Evolutionary conservation across 2,113 vertebrate species (phyloP).

Genomic region (Andinoacara biseriatus): DNA sequence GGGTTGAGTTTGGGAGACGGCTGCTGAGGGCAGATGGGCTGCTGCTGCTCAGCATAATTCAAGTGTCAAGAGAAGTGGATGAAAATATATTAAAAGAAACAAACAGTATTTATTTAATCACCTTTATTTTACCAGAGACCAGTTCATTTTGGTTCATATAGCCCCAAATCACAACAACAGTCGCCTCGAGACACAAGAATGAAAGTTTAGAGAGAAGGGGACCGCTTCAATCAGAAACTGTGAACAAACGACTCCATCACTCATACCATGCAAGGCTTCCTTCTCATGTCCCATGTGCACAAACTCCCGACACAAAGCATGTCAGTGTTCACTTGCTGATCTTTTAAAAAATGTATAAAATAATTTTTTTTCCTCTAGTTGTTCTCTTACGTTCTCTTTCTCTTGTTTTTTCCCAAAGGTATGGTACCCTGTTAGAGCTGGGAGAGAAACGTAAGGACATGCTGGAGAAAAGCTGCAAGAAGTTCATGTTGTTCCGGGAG

Average conservation of each 20-base stretch:
- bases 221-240: background rate
- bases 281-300: background rate
- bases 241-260: background rate
- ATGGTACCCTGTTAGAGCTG: slow-evolving; percentile 90
- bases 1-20: background rate
- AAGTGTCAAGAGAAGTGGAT: background rate
- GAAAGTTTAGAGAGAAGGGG: background rate
- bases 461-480: slow-evolving; percentile 99
- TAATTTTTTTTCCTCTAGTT: background rate
- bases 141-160: too few species aligned
- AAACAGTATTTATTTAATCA: background rate
- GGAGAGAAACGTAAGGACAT: slow-evolving; percentile 96
- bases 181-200: background rate
- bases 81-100: background rate
- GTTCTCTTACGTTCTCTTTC: background rate
- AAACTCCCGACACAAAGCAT: slow-evolving; percentile 1
- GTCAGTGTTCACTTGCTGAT: background rate
- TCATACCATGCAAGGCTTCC: background rate
- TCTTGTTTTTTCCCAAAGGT: slow-evolving; percentile 74
- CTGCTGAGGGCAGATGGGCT: background rate
- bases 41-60: background rate
- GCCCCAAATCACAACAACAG: too few species aligned
- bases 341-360: too few species aligned
- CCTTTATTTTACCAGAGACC: background rate
- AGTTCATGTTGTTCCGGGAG: slow-evolving; percentile 98